Evolutionary conservation across 2,797 vertebrate genomes (phyloP).

Genomic region (Fundulus diaphanus): DNA sequence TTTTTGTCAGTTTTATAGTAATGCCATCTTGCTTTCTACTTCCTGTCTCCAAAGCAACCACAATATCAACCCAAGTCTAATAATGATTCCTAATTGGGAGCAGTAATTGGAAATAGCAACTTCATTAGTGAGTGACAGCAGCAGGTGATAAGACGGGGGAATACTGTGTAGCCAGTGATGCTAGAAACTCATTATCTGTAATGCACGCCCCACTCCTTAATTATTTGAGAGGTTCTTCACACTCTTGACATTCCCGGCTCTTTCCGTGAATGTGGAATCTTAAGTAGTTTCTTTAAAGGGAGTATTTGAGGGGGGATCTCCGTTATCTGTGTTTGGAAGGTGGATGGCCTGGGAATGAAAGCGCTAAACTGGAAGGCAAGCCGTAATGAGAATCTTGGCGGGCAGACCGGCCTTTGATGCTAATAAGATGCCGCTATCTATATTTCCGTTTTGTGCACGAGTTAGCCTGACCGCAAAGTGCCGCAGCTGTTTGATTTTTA

Average conservation of each 20-base stretch:
- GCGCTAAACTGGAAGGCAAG: constrained; percentile 62
- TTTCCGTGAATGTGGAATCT: constrained; percentile 50
- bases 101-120: constrained; percentile 81
- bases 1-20: constrained; percentile 6
- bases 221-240: constrained; percentile 72
- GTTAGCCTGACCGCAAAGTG: constrained; percentile 45
- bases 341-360: constrained; percentile 67
- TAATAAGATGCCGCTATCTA: constrained; percentile 55
- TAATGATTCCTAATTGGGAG: constrained; percentile 79
- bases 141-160: constrained; percentile 81
- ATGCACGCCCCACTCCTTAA: constrained; percentile 70
- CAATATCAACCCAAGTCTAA: constrained; percentile 61
- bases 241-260: constrained; percentile 30
- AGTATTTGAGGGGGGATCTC: constrained; percentile 49
- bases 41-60: constrained; percentile 39
- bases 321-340: constrained; percentile 66
- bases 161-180: constrained; percentile 73
- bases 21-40: constrained; percentile 19
- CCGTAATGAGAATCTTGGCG: constrained; percentile 67
- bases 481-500: constrained; percentile 64
- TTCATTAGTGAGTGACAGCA: constrained; percentile 82
- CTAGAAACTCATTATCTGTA: constrained; percentile 80
- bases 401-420: constrained; percentile 64
- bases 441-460: constrained; percentile 10
- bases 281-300: constrained; percentile 56